Percentiles rank a stretch among this genome's conserved stretches.
phyloP scores from a whole-genome alignment of 2,888 invertebrate species.

The Eustalomyia histrio region DNA sequence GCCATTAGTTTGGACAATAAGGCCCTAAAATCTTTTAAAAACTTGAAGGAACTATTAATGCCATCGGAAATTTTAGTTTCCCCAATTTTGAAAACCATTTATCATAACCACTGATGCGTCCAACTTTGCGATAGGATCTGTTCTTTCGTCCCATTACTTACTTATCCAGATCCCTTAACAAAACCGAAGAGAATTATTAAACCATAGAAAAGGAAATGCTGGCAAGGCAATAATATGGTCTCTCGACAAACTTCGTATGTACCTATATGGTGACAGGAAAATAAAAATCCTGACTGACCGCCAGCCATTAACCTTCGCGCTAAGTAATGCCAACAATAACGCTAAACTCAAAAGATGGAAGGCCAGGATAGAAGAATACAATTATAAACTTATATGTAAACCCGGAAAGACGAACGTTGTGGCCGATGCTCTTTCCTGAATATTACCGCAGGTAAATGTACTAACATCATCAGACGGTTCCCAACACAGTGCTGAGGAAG shows the following conservation, averaged over 20 bases:
- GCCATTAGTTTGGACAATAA: conserved; percentile 17
- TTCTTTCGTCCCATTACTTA: conserved; percentile 27
- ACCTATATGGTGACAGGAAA: conserved; percentile 39
- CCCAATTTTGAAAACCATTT: conserved; percentile 39
- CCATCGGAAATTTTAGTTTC: conserved; percentile 51
- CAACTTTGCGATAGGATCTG: conserved; percentile 49
- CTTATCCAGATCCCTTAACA: conserved; percentile 37
- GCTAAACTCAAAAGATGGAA: conserved; percentile 5
- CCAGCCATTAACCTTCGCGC: too few relatives aligned
- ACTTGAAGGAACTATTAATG: conserved; percentile 36
- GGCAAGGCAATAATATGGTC: conserved; percentile 50
- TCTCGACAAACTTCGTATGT: conserved; percentile 33
- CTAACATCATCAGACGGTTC: background rate
- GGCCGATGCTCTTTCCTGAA: too few relatives aligned
- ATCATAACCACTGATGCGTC: conserved; percentile 60
- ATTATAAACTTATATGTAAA: too few relatives aligned
- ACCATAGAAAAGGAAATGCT: conserved; percentile 57
- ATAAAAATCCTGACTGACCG: too few relatives aligned
- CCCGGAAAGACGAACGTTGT: too few relatives aligned
- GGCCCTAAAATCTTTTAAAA: conserved; percentile 32
- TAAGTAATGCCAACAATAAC: too few relatives aligned
- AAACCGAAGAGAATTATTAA: conserved; percentile 50
- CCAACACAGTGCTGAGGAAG: background rate
- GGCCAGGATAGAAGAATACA: too few relatives aligned
- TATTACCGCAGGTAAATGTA: background rate